These are phyloP conservation scores for Amia ocellicauda DNA, from an alignment of 2,113 vertebrate species.

Conservation along the genomic window DNA sequence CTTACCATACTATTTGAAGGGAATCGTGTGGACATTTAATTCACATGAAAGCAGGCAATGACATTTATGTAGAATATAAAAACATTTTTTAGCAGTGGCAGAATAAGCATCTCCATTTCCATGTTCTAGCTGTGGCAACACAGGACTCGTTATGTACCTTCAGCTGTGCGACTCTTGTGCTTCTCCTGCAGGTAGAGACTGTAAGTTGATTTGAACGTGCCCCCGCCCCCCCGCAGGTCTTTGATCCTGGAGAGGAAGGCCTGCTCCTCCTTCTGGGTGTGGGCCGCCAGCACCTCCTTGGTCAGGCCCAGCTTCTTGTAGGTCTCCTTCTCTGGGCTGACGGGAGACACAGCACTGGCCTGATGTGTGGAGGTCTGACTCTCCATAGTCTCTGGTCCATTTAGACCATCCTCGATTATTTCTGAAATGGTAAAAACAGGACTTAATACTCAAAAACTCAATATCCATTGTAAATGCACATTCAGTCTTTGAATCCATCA, in stretches of 20 bases:
- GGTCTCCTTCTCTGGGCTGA: slow-evolving; percentile 72
- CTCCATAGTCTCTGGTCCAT: slow-evolving; percentile 62
- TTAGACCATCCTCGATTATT: slow-evolving; percentile 73
- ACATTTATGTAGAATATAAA: not conserved
- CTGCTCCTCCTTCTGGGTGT: slow-evolving; percentile 92
- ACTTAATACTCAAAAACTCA: slow-evolving; percentile 11
- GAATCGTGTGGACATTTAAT: too few relatives aligned
- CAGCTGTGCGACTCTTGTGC: slow-evolving; percentile 48
- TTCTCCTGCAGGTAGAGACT: slow-evolving; percentile 71
- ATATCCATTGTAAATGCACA: too few relatives aligned
- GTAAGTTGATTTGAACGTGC: slow-evolving; percentile 71
- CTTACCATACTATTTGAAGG: too few relatives aligned
- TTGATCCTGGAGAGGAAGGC: slow-evolving; percentile 79
- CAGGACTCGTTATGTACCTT: too few relatives aligned
- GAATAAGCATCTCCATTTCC: too few relatives aligned
- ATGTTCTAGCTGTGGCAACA: too few relatives aligned
- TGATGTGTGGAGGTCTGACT: slow-evolving; percentile 42
- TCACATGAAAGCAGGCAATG: not conserved
- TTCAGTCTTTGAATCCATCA: too few relatives aligned
- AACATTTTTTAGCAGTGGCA: not conserved
- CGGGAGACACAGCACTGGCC: slow-evolving; percentile 41
- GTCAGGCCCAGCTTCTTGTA: slow-evolving; percentile 86
- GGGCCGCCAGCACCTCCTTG: slow-evolving; percentile 88
- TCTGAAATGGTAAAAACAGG: slow-evolving; percentile 58
- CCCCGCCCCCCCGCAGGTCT: slow-evolving; percentile 67